A percentile compares a stretch with the other conserved stretches of the same genome.
Evolutionary conservation across 1,140 invertebrate genomes (phyloP).

Genomic region (Lutraria rhynchaena): DNA sequence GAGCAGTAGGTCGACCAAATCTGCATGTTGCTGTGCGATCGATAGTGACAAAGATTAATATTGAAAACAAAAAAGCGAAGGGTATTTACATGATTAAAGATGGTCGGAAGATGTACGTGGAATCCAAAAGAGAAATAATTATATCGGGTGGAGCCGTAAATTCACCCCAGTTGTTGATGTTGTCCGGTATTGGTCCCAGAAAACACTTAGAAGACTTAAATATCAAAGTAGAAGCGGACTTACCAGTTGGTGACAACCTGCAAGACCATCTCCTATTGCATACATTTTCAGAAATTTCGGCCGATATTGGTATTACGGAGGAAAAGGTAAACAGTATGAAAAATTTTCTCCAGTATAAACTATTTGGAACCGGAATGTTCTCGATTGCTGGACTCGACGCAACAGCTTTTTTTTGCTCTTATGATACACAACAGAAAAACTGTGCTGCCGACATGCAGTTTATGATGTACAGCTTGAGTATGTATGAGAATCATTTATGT

Average conservation of each 20-base stretch:
- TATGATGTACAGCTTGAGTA: slow-evolving; percentile 12
- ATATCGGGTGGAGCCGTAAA: slow-evolving; percentile 91
- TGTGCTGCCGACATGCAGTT: slow-evolving; percentile 41
- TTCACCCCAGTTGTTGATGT: slow-evolving; percentile 94
- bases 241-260: slow-evolving; percentile 93
- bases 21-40: slow-evolving; percentile 70
- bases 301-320: slow-evolving; percentile 44
- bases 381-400: slow-evolving; percentile 13
- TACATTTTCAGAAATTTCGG: slow-evolving; percentile 56
- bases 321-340: slow-evolving; percentile 53
- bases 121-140: slow-evolving; percentile 91
- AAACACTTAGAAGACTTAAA: slow-evolving; percentile 65
- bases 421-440: slow-evolving; percentile 29
- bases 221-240: slow-evolving; percentile 83
- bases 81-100: slow-evolving; percentile 77
- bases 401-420: slow-evolving; percentile 11
- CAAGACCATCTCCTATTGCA: slow-evolving; percentile 86
- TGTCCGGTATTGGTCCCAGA: slow-evolving; percentile 93
- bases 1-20: slow-evolving; percentile 66
- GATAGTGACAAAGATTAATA: slow-evolving; percentile 65
- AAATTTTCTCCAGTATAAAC: slow-evolving; percentile 60
- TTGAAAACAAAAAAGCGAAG: slow-evolving; percentile 63
- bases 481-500: slow-evolving; percentile 7
- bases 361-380: slow-evolving; percentile 65
- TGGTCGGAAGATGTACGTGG: slow-evolving; percentile 83